Percentiles rank a stretch among this genome's conserved stretches.
phyloP scores from a whole-genome alignment of 2,797 vertebrate genomes.

The Mus spretus region DNA sequence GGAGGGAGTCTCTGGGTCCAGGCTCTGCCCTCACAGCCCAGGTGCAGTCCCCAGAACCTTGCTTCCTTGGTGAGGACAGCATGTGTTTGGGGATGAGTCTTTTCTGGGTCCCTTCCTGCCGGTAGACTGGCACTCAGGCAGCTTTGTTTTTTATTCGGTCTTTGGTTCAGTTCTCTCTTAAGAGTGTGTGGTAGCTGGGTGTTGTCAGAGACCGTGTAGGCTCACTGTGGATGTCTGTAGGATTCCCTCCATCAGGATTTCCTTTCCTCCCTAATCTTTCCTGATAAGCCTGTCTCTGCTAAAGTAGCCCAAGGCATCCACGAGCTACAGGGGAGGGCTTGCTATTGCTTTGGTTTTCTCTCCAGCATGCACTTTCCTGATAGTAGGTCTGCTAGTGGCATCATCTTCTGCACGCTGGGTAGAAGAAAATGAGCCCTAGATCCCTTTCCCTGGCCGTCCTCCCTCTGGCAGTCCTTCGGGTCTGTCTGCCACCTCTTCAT shows the following conservation, averaged over 20 bases:
- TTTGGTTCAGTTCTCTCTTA: neutral
- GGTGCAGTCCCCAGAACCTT: neutral
- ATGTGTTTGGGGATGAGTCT: neutral
- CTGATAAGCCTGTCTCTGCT: neutral
- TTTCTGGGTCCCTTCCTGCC: neutral
- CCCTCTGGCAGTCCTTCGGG: neutral
- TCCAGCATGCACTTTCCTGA: neutral
- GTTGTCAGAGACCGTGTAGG: neutral
- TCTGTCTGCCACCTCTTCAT: neutral
- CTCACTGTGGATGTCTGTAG: neutral
- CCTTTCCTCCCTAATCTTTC: neutral
- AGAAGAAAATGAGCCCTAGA: neutral
- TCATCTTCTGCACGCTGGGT: neutral
- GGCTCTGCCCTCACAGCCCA: neutral
- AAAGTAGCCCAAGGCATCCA: neutral
- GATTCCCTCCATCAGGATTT: neutral
- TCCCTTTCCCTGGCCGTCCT: neutral
- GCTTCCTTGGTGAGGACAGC: neutral
- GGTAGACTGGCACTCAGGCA: neutral
- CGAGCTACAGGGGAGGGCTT: neutral
- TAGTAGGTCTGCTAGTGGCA: neutral
- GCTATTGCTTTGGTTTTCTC: neutral
- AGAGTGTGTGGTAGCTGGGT: constrained; percentile 1
- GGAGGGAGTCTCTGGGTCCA: neutral
- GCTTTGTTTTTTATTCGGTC: neutral